Evolutionary conservation across 2,888 invertebrate species (phyloP).

Genomic region (Parnassius smintheus): DNA sequence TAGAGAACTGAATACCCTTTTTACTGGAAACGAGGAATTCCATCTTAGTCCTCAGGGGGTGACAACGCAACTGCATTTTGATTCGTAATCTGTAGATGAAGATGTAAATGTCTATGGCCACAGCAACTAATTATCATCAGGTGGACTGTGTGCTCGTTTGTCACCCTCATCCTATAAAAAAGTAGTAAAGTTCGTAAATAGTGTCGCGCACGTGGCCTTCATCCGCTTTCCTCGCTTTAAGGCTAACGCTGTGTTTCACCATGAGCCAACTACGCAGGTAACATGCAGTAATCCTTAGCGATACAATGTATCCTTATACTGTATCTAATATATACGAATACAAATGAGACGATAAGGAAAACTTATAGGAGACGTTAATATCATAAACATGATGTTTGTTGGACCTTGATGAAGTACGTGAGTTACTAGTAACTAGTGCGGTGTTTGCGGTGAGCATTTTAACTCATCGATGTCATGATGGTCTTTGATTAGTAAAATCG

Average conservation of each 20-base stretch:
- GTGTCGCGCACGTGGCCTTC: not conserved
- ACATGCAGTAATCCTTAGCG: not conserved
- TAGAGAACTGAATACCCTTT: too few relatives aligned
- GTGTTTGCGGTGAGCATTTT: constrained; percentile 7
- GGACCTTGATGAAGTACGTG: constrained; percentile 20
- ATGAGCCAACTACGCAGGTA: not conserved
- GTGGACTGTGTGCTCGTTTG: too few relatives aligned
- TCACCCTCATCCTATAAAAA: too few relatives aligned
- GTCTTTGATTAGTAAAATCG: not conserved
- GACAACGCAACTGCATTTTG: too few relatives aligned
- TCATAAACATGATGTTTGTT: constrained; percentile 13
- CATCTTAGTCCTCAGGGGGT: too few relatives aligned
- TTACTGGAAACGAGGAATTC: too few relatives aligned
- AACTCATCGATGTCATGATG: too few relatives aligned
- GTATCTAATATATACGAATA: constrained; percentile 8
- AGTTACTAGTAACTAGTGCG: constrained; percentile 29
- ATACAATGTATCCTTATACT: not conserved
- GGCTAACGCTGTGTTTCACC: not conserved
- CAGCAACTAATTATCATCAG: too few relatives aligned
- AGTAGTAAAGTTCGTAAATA: not conserved
- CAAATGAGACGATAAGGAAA: constrained; percentile 28
- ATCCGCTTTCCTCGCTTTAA: not conserved
- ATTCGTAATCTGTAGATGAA: too few relatives aligned
- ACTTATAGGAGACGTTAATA: constrained; percentile 19
- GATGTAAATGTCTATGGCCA: too few relatives aligned